Evolutionary conservation across 2,113 vertebrate genomes (phyloP), one percentile per base, ranked within the genome.

Genomic region (Bostrychus sinensis): DNA sequence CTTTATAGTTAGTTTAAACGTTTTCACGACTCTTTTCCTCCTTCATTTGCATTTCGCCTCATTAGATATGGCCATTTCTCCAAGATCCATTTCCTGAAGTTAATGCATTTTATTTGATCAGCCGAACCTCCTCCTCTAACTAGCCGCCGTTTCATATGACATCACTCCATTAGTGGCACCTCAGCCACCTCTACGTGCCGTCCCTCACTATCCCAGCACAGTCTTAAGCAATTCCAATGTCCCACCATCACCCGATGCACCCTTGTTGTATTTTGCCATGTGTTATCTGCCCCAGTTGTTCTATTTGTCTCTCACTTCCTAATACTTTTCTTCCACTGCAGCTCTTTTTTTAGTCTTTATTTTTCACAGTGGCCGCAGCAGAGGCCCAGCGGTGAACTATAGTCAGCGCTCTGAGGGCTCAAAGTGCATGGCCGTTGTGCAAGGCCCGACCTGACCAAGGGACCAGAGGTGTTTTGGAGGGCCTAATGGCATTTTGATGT

Each of bases 401-500:
- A 88, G 82, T 56, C 59, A 54, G 83, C 62, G 56, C 86, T 81
- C 71, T 7, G 78, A 74, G 79, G 75, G 83, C 82, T 85, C 75
- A 56, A 78, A 85, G 81, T 82, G 82, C 79, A 76, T 45, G 59
- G 43, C 79, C 66, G 55, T 80, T 23, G 81, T 58, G 82, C 70
- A 50, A 86, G 83, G 77, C 70, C 77, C 51, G 8, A 56, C 80
- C 45, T 72, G 78, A 73, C 81, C 78, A 25, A 75, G 86, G 87
- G 88, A 91, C 73, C 83, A 66, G 82, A 89, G 89, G 89, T 91
- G 89, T 91, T 90, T 89, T 88, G 88, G 89, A 93, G 88, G 74
- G 79, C 89, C 94, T 97, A 98, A 99, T 98, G 95, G 94, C 94
- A 93, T 98, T 98, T 98, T 94, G 94, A 96, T 98, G 95, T 98